Conservation (phyloP, 2,797 vertebrate genomes). For the Xerus rutilus region DNA sequence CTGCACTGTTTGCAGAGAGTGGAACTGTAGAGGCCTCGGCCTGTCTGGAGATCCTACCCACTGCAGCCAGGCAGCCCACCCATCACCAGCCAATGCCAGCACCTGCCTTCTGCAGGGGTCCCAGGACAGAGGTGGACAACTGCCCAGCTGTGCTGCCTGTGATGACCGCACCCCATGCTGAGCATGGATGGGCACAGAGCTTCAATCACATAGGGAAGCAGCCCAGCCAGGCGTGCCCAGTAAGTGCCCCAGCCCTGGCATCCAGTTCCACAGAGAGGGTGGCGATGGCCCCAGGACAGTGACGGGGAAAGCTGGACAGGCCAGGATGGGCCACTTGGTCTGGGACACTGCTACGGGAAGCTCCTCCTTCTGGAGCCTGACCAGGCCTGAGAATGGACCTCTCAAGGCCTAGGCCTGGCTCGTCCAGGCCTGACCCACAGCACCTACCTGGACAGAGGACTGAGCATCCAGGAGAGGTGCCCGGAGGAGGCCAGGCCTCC, state of each 20-base stretch:
- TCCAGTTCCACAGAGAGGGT: background rate
- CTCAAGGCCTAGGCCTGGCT: accelerated
- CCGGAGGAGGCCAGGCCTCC: no score
- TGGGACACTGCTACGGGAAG: background rate
- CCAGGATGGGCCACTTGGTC: background rate
- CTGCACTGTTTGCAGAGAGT: background rate
- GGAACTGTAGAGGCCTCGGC: background rate
- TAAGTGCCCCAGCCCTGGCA: background rate
- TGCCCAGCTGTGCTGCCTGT: no score
- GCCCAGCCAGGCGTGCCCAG: background rate
- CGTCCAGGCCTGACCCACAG: background rate
- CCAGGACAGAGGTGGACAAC: background rate
- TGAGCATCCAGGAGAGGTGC: background rate
- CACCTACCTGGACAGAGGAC: background rate
- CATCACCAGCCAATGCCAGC: background rate
- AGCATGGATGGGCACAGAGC: background rate
- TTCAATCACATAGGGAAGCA: background rate
- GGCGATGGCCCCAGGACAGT: accelerated
- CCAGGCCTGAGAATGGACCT: background rate
- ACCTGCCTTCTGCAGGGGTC: background rate
- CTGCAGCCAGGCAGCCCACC: background rate
- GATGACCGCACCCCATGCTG: no score
- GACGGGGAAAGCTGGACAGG: background rate
- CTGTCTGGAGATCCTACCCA: background rate
- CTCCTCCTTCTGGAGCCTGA: no score